Base-by-base conservation (phyloP, 2,113 vertebrate species). In the Sylvia atricapilla region DNA sequence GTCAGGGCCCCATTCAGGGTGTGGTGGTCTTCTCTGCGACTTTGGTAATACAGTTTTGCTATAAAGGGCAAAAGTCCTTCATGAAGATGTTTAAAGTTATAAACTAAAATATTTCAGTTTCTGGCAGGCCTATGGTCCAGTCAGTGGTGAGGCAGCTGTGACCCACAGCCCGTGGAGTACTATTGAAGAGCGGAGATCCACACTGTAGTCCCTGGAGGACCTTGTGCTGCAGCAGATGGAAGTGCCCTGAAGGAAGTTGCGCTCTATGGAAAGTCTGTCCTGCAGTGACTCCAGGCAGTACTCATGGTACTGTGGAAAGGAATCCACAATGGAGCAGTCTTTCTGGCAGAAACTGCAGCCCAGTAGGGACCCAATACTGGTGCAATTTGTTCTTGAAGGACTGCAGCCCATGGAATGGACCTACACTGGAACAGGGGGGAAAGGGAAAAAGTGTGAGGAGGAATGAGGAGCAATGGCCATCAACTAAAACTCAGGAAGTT, bases 331-430 rank as follows among this genome's bases (percentile, higher is more conserved):
- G 19, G 10, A 53, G 15, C 6, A 49, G 11, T 23, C 60, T 37
- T 87, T 58, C 50, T 55, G 20, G 13, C 18, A 60, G 41, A 33
- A 86, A 27, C 14, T 66, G 37, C 20, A 39, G 56, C 37, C 52
- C 2, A 8, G 2, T 16, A 9, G 25, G 8, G 15, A 41, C 19
- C 5, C 6, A 2, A 1, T 5, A 13, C 3, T 49, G 10, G 4
- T n/a, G n/a, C 11, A 35, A 41, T 50, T 28, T 18, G 3, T 46
- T 89, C 33, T 10, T 43, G 46, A 80, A 56, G 11, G 31, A 72
- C 27, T 81, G 39, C 43, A 55, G 9, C 22, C 39, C 3, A 1
- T 13, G 6, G 15, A 84, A 70, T n/a, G 7, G n/a, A 18, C 12
- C 25, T 13, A 20, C 2, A 4, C 10, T 62, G 56, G 21, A 67